Evolutionary conservation across 1,140 invertebrate genomes (phyloP).

Genomic region (Sycophaga agraensis): DNA sequence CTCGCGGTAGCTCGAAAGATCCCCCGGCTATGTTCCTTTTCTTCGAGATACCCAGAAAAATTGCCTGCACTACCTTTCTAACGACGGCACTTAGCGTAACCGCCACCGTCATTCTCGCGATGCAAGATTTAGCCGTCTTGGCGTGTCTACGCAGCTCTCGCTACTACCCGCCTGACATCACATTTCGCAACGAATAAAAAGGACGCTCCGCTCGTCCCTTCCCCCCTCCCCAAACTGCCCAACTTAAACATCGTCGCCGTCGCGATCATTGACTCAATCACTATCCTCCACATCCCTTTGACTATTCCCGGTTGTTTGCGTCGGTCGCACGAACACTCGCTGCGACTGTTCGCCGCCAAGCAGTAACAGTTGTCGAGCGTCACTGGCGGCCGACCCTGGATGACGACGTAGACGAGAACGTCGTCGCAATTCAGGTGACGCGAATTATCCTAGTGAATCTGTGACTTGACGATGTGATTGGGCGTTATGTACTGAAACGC

Average conservation of each 20-base stretch:
- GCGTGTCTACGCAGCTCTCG: background rate
- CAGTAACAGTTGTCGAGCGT: background rate
- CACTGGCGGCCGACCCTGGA: constrained; percentile 38
- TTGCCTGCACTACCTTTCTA: too few relatives aligned
- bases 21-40: too few relatives aligned
- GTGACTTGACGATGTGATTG: constrained; percentile 88
- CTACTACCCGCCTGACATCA: background rate
- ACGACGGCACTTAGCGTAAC: too few relatives aligned
- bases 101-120: too few relatives aligned
- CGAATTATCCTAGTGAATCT: constrained; percentile 73
- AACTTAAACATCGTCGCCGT: too few relatives aligned
- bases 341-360: constrained; percentile 29
- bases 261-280: too few relatives aligned
- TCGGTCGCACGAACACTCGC: constrained; percentile 25
- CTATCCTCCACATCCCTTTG: background rate
- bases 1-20: too few relatives aligned
- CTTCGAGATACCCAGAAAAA: background rate
- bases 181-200: background rate
- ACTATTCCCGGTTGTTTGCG: background rate
- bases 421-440: background rate
- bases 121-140: too few relatives aligned
- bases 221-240: too few relatives aligned
- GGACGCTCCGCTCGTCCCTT: background rate
- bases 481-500: constrained; percentile 89
- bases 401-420: background rate